Evolutionary conservation across 1,140 invertebrate genomes (phyloP), one percentile per base, ranked within the genome.

Genomic region (Cataglyphis hispanica): DNA sequence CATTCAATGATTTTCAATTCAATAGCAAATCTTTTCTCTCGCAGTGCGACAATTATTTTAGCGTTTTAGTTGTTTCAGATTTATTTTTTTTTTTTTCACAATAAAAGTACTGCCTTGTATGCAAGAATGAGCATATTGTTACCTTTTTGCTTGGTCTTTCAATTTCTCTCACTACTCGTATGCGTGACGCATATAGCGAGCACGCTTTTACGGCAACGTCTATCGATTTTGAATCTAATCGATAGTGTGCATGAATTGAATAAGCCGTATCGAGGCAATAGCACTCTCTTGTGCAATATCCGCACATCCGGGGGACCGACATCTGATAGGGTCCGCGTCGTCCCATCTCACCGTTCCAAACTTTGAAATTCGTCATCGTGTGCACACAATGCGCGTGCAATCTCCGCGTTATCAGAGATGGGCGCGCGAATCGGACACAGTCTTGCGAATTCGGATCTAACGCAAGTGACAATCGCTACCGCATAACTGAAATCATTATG

Each of bases 321-420:
- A 69, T 56, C 76, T 40, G 77, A 80, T 80, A 80, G 16, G 61
- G 10, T n/a, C n/a, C n/a, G n/a, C n/a, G 19, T 3, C 22, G 46
- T 27, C 46, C 13, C 70, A 56, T 80, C 31, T 56, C 34, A 8
- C 5, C 31, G 22, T 16, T 16, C 1, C 34, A 27, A 56, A 67
- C 31, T 37, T 80, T 56, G n/a, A 13, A 67, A n/a, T 0, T n/a
- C 25, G 27, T 63, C 60, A 7, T 25, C 58, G 8, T 10, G 10
- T n/a, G n/a, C 16, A 22, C 8, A 4, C 22, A 8, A 40, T 61
- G 5, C 25, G 19, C 22, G 16, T n/a, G 22, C 16, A 11, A 56
- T 40, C 5, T n/a, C 46, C 0, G 34, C 2, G 22, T 61, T 76
- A 76, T 63, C 56, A 76, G 25, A 40, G 16, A 0, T 6, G 4